Base-by-base conservation (phyloP, 2,888 invertebrate species). In the Thecocarcelia acutangulata region DNA sequence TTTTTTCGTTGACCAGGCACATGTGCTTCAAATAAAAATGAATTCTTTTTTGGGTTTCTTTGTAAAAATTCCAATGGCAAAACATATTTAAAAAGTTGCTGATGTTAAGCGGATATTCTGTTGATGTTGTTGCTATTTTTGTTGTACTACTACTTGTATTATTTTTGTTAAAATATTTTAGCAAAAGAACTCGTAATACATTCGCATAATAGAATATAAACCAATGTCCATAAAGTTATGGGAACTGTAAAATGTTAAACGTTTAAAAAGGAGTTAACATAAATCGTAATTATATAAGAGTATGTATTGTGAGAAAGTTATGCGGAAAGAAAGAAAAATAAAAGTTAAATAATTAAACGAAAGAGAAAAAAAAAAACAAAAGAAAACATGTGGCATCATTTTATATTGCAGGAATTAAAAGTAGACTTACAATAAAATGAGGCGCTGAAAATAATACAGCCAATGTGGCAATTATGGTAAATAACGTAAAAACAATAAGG, bases 401-500 rank as follows among this genome's bases (percentile, higher is more conserved):
- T 52, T 50, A 5, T n/a, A 59, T 66, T 63, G 50, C 17, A 58
- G 50, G 8, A 64, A 24, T 76, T 59, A 54, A 19, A 40, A 46
- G 33, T 52, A 37, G 37, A 87, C 90, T 90, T 93, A 96, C 96
- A 93, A 97, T 96, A 92, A 97, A 96, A 93, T 97, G 97, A 88
- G 97, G 97, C 91, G 97, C 97, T 91, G 97, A 96, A 92, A 97
- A 95, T 91, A 97, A 94, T 93, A 97, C 97, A 92, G 97, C 97
- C 93, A 97, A 94, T 91, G 97, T 97, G 92, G 97, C 97, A 92
- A 97, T 95, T 93, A 97, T 96, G 92, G 97, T 97, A 94, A 97
- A 97, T 93, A 97, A 94, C 92, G 97, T 97, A 95, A 98, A 98
- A 93, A 98, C 96, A 93, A 98, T 97, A 94, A 98, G 96, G 96